These are phyloP conservation scores for Eueremaeus valkanovi DNA, from an alignment of 2,888 invertebrate genomes.

Conservation along the genomic window DNA sequence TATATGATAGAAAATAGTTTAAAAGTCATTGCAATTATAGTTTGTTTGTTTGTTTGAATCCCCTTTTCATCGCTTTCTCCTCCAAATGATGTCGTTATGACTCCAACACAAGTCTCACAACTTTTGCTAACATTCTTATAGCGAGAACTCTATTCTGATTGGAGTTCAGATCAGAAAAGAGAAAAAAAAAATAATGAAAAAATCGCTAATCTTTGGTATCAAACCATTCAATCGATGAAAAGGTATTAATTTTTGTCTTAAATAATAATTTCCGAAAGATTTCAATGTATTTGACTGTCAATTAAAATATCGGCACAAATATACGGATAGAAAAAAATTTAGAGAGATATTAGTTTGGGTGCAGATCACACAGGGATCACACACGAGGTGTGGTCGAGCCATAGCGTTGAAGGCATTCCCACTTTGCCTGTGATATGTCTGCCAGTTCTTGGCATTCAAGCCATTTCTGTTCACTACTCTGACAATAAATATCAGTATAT, in stretches of 20 bases:
- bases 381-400: slow-evolving; percentile 27
- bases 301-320: too few relatives aligned
- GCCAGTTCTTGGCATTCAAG: not conserved
- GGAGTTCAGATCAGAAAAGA: not conserved
- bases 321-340: too few relatives aligned
- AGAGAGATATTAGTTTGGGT: too few relatives aligned
- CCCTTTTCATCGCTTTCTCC: not conserved
- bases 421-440: not conserved
- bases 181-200: not conserved
- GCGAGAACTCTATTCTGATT: not conserved
- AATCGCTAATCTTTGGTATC: not conserved
- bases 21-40: too few relatives aligned
- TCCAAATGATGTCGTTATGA: not conserved
- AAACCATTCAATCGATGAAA: not conserved
- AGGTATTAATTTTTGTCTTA: not conserved
- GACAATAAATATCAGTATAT: too few relatives aligned
- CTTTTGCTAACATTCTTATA: not conserved
- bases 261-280: too few relatives aligned
- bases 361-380: too few relatives aligned
- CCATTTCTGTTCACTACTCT: not conserved
- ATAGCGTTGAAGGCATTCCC: slow-evolving; percentile 6
- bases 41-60: too few relatives aligned
- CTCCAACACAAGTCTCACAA: not conserved
- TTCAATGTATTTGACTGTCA: not conserved
- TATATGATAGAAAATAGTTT: too few relatives aligned